Evolutionary conservation across 2,797 vertebrate genomes (phyloP), one percentile per base, ranked within the genome.

Genomic region (Eleutherodactylus coqui): DNA sequence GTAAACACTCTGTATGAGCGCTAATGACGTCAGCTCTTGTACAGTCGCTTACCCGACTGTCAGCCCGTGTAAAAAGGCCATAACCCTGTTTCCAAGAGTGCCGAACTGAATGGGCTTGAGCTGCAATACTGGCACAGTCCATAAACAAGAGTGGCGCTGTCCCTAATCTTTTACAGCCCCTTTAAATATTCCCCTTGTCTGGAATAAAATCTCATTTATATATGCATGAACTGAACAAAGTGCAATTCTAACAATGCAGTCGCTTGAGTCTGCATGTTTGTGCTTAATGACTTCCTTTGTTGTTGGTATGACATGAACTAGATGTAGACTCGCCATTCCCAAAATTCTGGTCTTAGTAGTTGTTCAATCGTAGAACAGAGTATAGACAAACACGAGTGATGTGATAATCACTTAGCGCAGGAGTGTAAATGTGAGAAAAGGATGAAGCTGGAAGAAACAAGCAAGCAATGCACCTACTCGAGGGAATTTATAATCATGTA

Each of bases 391-490:
- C 43, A 24, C 24, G 10, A 45, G 78, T 62, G 58, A 21, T 27
- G 10, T 32, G 43, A 67, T 58, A 80, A 45, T 32, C 43, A 67
- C 62, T 49, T 80, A 34, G 58, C 51, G 60, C 29, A 27, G 62
- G 62, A 24, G 49, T 81, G 79, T 70, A n/a, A 82, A 70, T 51
- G 45, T 82, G 79, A 70, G 79, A 84, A 64, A 47, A 14, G 83
- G 73, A 32, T 38, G 73, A 24, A 47, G 62, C 17, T 64, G 29
- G 51, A 29, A 84, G 75, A 55, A 69, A 76, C 45, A 55, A 17
- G 32, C 49, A 14, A 85, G 36, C 60, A 41, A 67, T 84, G 58
- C 29, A 76, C 67, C 47, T 47, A 45, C 53, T 36, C 72, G 77
- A 77, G 73, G 77, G 47, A 49, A 32, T 69, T 70, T 67, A 85